These are phyloP conservation scores for Mirza zaza DNA, from an alignment of 2,113 vertebrate genomes.

Conservation along the genomic window DNA sequence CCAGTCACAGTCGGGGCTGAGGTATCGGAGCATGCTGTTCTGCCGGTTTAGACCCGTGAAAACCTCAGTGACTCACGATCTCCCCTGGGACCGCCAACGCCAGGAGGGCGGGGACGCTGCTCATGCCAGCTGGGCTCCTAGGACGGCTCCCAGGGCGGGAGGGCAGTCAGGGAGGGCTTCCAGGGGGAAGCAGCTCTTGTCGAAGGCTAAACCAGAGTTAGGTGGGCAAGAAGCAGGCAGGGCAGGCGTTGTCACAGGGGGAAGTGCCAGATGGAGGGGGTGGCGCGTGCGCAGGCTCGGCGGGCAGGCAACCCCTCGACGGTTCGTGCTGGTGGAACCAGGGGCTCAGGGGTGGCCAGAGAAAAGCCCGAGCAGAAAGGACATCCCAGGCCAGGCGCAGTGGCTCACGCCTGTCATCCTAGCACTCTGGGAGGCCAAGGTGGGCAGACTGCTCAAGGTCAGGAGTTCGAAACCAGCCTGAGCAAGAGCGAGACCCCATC, in stretches of 20 bases:
- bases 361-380: not conserved
- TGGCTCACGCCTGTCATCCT: too few species aligned
- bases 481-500: too few species aligned
- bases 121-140: not conserved
- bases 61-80: accelerated
- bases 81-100: not conserved
- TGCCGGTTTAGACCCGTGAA: not conserved
- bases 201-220: not conserved
- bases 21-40: not conserved
- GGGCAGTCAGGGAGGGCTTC: slow-evolving; percentile 6
- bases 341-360: too few species aligned
- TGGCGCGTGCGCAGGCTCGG: not conserved
- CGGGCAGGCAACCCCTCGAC: accelerated
- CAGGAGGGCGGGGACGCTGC: not conserved
- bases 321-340: not conserved
- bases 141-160: not conserved
- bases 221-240: not conserved
- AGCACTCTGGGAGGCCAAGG: too few species aligned
- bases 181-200: not conserved
- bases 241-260: not conserved
- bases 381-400: too few species aligned
- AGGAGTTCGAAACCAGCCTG: too few species aligned
- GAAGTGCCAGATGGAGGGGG: not conserved
- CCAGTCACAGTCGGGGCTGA: accelerated
- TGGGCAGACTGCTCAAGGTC: too few species aligned